A percentile compares a stretch with the other conserved stretches of the same genome.
Evolutionary conservation across 1,140 invertebrate species (phyloP).

Genomic region (Rhyacophila brunnea): DNA sequence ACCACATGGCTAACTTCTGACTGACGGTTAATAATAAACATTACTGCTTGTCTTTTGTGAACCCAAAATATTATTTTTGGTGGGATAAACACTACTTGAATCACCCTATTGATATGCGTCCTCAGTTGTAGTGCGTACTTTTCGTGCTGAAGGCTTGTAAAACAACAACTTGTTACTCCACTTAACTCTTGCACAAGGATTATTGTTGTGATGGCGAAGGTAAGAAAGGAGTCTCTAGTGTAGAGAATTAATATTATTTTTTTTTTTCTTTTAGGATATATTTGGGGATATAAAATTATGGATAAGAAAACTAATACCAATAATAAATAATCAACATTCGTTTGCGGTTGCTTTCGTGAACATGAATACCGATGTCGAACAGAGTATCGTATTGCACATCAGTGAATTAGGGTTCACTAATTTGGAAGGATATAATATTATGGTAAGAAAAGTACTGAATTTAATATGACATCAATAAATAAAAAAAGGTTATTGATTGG

Average conservation of each 20-base stretch:
- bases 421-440: slow-evolving; percentile 24
- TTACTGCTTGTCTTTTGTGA: too few relatives aligned
- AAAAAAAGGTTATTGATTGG: too few relatives aligned
- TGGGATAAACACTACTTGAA: not conserved
- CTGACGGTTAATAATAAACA: too few relatives aligned
- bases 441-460: too few relatives aligned
- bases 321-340: slow-evolving; percentile 19
- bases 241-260: not conserved
- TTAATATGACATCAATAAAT: too few relatives aligned
- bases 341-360: slow-evolving; percentile 33
- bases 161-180: too few relatives aligned
- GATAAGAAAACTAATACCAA: slow-evolving; percentile 23
- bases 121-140: not conserved
- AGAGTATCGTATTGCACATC: slow-evolving; percentile 12
- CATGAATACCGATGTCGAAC: slow-evolving; percentile 11
- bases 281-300: slow-evolving; percentile 29
- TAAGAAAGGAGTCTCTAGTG: not conserved
- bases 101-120: not conserved
- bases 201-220: not conserved
- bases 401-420: slow-evolving; percentile 17
- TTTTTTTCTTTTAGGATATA: slow-evolving; percentile 9
- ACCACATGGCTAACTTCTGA: too few relatives aligned
- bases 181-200: not conserved
- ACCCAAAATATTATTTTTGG: too few relatives aligned
- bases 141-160: too few relatives aligned